phyloP scores from a whole-genome alignment of 2,888 invertebrate species.

The Temnothorax rugatulus region DNA sequence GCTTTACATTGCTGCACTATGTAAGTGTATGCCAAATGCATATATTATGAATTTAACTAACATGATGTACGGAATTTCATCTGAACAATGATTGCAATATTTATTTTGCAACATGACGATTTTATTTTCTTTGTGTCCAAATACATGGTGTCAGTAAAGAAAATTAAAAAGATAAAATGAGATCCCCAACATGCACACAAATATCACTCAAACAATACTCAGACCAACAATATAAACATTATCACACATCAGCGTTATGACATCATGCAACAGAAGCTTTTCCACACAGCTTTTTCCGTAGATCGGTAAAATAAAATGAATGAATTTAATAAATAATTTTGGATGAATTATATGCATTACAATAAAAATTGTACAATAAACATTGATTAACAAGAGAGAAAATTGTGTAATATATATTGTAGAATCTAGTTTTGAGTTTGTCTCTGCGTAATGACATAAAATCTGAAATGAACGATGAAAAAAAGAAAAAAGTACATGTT shows the following conservation, averaged over 20 bases:
- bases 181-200: constrained; percentile 37
- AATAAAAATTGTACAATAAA: not conserved
- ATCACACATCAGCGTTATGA: constrained; percentile 34
- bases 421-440: not conserved
- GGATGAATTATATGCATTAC: constrained; percentile 6
- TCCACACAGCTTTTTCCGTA: not conserved
- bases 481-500: not conserved
- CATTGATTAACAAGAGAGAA: not conserved
- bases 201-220: constrained; percentile 54
- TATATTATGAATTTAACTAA: constrained; percentile 17
- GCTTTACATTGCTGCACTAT: not conserved
- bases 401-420: not conserved
- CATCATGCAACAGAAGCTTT: constrained; percentile 64
- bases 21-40: constrained; percentile 5
- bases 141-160: constrained; percentile 50
- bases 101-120: constrained; percentile 4
- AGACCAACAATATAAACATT: constrained; percentile 32
- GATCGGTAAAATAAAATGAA: constrained; percentile 9
- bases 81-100: constrained; percentile 14
- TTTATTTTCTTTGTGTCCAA: constrained; percentile 29
- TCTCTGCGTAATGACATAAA: not conserved
- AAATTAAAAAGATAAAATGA: constrained; percentile 48
- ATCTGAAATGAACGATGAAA: constrained; percentile 36
- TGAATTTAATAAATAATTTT: constrained; percentile 24
- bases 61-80: constrained; percentile 5